Evolutionary conservation across 2,888 invertebrate species (phyloP).

Genomic region (Trissoscelio sp.): DNA sequence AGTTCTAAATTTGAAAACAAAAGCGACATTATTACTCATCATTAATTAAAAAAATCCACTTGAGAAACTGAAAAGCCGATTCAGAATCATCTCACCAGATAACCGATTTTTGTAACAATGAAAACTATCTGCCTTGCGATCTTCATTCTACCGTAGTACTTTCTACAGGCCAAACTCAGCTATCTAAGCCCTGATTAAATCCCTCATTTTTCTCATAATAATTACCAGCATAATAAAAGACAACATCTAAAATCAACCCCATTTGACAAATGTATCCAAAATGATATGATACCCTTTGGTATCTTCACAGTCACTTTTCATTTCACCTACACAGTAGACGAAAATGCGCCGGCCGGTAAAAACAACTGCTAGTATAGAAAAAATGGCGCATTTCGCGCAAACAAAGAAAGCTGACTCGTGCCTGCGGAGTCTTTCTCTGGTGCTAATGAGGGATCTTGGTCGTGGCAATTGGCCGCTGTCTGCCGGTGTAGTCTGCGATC

Average conservation of each 20-base stretch:
- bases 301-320: no score
- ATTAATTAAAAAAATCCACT: slow-evolving; percentile 21
- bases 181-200: slow-evolving; percentile 18
- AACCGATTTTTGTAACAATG: slow-evolving; percentile 32
- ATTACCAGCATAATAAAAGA: slow-evolving; percentile 26
- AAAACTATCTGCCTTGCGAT: slow-evolving; percentile 25
- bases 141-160: slow-evolving; percentile 36
- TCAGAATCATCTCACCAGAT: slow-evolving; percentile 20
- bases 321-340: not conserved
- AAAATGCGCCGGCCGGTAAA: not conserved
- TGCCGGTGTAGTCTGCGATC: slow-evolving; percentile 29
- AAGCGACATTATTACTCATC: not conserved
- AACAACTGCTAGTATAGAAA: not conserved
- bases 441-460: slow-evolving; percentile 60
- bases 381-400: slow-evolving; percentile 36
- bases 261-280: slow-evolving; percentile 20
- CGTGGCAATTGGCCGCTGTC: slow-evolving; percentile 52
- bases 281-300: not conserved
- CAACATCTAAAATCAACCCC: slow-evolving; percentile 8
- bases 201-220: slow-evolving; percentile 24
- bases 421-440: slow-evolving; percentile 46
- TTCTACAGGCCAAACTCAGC: slow-evolving; percentile 33
- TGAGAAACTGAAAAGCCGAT: slow-evolving; percentile 24
- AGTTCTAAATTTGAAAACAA: not conserved
- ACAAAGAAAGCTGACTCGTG: slow-evolving; percentile 58